phyloP scores from a whole-genome alignment of 2,113 vertebrate genomes.

The Grus americana region DNA sequence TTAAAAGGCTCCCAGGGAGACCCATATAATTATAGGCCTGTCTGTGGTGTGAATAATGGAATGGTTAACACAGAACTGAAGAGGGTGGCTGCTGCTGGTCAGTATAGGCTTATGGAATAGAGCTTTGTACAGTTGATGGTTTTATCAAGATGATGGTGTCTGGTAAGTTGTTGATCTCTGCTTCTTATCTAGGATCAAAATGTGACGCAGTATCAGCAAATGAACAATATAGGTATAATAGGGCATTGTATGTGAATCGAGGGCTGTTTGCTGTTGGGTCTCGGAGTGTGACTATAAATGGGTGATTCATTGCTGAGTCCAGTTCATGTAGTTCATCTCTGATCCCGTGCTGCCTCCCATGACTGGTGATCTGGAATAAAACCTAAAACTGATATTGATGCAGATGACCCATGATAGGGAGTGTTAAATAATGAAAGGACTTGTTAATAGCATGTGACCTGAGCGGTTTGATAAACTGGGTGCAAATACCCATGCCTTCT shows the following conservation, averaged over 20 bases:
- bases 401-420: neutral
- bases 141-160: neutral
- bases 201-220: neutral
- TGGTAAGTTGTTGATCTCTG: neutral
- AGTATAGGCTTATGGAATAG: neutral
- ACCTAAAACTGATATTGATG: neutral
- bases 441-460: neutral
- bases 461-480: neutral
- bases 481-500: neutral
- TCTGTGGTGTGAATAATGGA: neutral
- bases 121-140: neutral
- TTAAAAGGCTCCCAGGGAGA: neutral
- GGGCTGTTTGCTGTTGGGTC: neutral
- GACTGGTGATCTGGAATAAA: neutral
- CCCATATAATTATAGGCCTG: neutral
- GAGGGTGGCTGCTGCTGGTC: neutral
- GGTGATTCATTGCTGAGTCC: neutral
- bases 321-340: neutral
- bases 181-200: neutral
- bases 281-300: neutral
- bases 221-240: neutral
- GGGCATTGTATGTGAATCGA: neutral
- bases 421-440: neutral
- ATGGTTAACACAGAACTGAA: neutral
- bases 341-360: neutral